Base-by-base conservation (phyloP, 2,797 vertebrate genomes). In the Darevskia nairensis region DNA sequence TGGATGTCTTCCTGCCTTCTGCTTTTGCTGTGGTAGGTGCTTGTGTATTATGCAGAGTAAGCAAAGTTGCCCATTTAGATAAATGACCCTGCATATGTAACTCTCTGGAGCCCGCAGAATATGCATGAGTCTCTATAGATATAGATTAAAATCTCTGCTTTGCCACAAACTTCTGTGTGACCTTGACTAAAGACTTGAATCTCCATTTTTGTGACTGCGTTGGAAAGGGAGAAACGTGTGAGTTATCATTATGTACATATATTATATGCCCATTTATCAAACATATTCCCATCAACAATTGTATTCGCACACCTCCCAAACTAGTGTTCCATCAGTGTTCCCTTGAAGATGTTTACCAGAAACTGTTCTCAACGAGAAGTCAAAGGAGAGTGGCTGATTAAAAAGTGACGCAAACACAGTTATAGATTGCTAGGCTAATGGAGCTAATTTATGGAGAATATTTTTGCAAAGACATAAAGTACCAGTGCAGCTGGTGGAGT, bases 61-160 rank as follows among this genome's bases (percentile, higher is more conserved):
- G 55, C 88, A 89, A 46, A 80, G 29, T 85, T 89, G 82, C 82
- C 82, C 39, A 17, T 41, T 74, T 80, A 85, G 82, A 85, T 89
- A 89, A 85, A 89, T 89, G 88, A 85, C 59, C 68, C 82, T 85
- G 82, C 82, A 85, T 85, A 80, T 75, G 82, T 64, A 66, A 74
- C 77, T 75, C 88, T 75, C 82, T 44, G 59, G 88, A 89, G 77
- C 46, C 77, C 41, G 41, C 82, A 74, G 77, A 80, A 85, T 89
- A 85, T 89, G 88, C 82, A 89, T 80, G 69, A 85, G 55, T 80
- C 88, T 80, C 76, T 7, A 80, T 80, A 84, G 82, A 64, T 88
- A 80, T 84, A 88, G 77, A 88, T 84, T 84, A 84, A 55, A 84
- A 88, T 74, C 87, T 88, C 82, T 66, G 88, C 77, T 80, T 80